A percentile compares a stretch with the other conserved stretches of the same genome.
These are phyloP conservation scores for Epinotia demarniana DNA, from an alignment of 2,888 invertebrate species.

Conservation along the genomic window DNA sequence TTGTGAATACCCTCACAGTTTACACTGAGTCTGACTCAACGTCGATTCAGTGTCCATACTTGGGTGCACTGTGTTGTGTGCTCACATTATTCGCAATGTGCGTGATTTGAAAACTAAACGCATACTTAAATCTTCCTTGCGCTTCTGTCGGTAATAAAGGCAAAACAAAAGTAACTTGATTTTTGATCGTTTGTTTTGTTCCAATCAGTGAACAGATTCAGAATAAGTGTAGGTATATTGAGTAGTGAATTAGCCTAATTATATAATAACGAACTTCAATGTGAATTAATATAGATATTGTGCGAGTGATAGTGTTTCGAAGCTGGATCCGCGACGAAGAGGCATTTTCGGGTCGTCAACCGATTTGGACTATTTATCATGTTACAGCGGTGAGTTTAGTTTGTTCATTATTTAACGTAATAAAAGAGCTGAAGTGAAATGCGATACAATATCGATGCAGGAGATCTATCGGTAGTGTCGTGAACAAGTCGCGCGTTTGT, in stretches of 20 bases:
- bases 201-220: neutral
- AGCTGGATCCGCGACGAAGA: constrained; percentile 70
- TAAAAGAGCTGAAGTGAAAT: neutral
- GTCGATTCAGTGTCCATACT: constrained; percentile 41
- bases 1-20: constrained; percentile 8
- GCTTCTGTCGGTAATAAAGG: constrained; percentile 52
- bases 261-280: neutral
- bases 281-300: constrained; percentile 34
- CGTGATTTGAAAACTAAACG: constrained; percentile 73
- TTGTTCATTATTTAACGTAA: neutral
- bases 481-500: too few species aligned
- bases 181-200: neutral
- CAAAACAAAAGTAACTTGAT: constrained; percentile 26
- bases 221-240: neutral
- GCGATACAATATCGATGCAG: too few species aligned
- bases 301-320: constrained; percentile 50
- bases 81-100: constrained; percentile 34
- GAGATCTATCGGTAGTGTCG: too few species aligned
- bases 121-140: constrained; percentile 66
- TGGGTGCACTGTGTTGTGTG: constrained; percentile 33
- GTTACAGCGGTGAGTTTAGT: constrained; percentile 26
- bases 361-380: constrained; percentile 43
- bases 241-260: neutral
- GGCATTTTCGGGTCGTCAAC: constrained; percentile 63
- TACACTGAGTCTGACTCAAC: constrained; percentile 1